Conservation (phyloP, 2,113 vertebrate species). For the Riparia riparia region DNA sequence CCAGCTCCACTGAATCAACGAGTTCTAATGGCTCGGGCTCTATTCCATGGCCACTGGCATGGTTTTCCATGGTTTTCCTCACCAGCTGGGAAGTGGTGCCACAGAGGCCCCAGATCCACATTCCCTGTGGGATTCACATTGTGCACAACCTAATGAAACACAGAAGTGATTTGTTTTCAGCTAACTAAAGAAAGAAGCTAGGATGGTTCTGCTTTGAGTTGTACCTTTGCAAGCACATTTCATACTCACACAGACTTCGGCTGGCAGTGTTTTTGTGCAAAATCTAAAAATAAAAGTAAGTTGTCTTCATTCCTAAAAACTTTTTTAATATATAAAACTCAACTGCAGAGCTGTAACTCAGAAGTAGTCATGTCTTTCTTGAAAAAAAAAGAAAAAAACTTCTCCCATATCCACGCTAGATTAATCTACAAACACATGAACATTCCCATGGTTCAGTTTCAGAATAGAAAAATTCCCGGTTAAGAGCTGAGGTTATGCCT, state of each 20-base stretch:
- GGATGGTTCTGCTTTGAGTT: not conserved
- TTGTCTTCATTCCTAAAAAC: not conserved
- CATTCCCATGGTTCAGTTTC: not conserved
- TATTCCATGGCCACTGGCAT: not conserved
- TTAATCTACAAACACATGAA: not conserved
- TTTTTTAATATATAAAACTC: not conserved
- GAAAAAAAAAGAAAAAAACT: not conserved
- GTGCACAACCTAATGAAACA: not conserved
- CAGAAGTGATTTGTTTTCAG: not conserved
- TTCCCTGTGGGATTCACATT: not conserved
- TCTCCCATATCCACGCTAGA: not conserved
- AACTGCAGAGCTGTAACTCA: not conserved
- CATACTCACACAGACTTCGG: too few relatives aligned
- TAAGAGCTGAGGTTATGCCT: not conserved
- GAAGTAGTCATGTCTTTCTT: not conserved
- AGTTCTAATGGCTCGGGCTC: not conserved
- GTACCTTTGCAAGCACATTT: not conserved
- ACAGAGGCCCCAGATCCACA: not conserved
- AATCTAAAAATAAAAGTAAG: not conserved
- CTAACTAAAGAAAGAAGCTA: not conserved
- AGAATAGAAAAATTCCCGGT: not conserved
- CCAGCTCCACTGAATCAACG: not conserved
- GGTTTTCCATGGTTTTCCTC: not conserved
- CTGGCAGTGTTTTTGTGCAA: not conserved
- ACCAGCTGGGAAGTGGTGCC: not conserved